Evolutionary conservation across 92 coral and sea anemone genomes (phyloP), one percentile per base, ranked within the genome.

Genomic region (Actinostola sp.): DNA sequence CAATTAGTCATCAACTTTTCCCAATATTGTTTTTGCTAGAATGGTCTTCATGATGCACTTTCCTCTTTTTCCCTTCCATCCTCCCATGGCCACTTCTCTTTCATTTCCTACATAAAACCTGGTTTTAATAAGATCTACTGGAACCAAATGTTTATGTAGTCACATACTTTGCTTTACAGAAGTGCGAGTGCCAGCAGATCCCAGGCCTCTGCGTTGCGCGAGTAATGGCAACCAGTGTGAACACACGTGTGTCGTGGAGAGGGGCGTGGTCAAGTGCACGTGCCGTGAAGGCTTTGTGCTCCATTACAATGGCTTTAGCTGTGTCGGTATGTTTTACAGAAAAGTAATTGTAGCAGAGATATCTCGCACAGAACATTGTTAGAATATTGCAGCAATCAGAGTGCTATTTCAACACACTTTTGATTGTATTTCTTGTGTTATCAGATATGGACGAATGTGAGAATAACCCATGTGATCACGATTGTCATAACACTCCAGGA

Each of bases 401-500:
- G 19, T 31, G 14, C 60, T 28, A 19, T 0, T n/a, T n/a, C n/a
- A n/a, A n/a, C n/a, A n/a, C n/a, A n/a, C n/a, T 10, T 60, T 19
- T 65, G 41, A 56, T 26, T 59, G 41, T 51, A 2, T 71, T 76
- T 4, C 12, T 46, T 72, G 19, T 51, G 30, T 38, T 75, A 41
- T 45, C 73, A 94, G 98, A 94, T 60, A 82, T 91, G 7, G 84
- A 94, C 65, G 98, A 94, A 42, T 94, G 98, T 70, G 79, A 72
- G 64, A 65, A 80, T 63, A 79, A 82, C 25, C 95, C 98, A 28
- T 94, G 98, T 42, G 86, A 84, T 28, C 98, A 94, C 67, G 82
- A 84, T 66, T 94, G 98, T 62, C 91, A 80, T 73, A 94, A 94
- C 72, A 85, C 97, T 4, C 86, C 92, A 9, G 98, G 98, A 12